phyloP scores from a whole-genome alignment of 30 jellyfish, hydroid and myxozoan genomes.

The Aurelia aurita region DNA sequence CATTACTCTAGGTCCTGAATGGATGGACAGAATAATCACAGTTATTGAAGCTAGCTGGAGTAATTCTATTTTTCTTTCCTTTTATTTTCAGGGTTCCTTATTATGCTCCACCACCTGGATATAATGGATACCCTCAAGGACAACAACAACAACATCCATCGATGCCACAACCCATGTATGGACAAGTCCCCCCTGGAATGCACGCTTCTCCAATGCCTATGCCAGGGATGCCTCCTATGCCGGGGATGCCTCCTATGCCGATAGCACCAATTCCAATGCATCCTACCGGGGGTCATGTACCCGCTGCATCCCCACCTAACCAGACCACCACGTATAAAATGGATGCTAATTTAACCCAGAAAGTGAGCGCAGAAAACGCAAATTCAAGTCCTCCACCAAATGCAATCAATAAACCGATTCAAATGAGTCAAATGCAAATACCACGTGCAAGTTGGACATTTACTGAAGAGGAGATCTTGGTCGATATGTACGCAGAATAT shows the following conservation, averaged over 20 bases:
- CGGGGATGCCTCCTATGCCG: constrained; percentile 60
- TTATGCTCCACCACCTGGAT: constrained; percentile 69
- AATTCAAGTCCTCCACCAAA: neutral
- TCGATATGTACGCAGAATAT: constrained; percentile 33
- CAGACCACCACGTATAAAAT: neutral
- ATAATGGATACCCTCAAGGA: constrained; percentile 16
- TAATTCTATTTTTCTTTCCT: neutral
- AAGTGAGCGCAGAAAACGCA: neutral
- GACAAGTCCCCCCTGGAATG: constrained; percentile 53
- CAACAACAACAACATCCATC: constrained; percentile 46
- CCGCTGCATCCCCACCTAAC: too few relatives aligned
- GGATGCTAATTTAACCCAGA: neutral
- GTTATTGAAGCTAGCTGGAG: too few relatives aligned
- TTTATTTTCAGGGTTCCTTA: constrained; percentile 51
- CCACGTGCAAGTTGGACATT: constrained; percentile 61
- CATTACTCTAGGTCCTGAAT: too few relatives aligned
- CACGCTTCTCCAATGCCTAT: constrained; percentile 56
- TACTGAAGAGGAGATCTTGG: constrained; percentile 44
- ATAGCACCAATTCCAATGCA: neutral
- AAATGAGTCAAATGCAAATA: constrained; percentile 13
- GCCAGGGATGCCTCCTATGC: constrained; percentile 59
- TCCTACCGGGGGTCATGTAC: too few relatives aligned
- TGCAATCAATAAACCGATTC: neutral
- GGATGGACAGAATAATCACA: too few relatives aligned
- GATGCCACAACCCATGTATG: constrained; percentile 45